These are phyloP conservation scores for Buathra laborator DNA, from an alignment of 2,888 invertebrate genomes.

Conservation along the genomic window DNA sequence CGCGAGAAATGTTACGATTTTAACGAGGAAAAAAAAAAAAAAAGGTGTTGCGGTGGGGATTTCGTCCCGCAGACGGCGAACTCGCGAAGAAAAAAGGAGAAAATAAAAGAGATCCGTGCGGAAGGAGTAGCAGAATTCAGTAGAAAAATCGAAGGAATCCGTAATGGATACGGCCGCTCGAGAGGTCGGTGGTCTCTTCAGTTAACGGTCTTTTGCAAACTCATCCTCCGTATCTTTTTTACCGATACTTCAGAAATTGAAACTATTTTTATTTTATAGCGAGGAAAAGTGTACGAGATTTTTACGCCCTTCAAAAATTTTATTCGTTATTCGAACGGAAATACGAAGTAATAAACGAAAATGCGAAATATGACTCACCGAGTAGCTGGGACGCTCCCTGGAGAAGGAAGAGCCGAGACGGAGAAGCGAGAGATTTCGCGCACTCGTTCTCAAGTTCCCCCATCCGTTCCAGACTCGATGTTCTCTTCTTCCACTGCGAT, in stretches of 20 bases:
- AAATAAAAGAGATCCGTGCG: background rate
- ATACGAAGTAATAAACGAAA: conserved; percentile 37
- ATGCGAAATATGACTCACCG: conserved; percentile 75
- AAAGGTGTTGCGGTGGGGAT: background rate
- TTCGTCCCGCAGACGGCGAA: background rate
- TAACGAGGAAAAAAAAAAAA: conserved; percentile 8
- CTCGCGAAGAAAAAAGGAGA: background rate
- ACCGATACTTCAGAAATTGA: background rate
- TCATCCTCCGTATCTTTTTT: background rate
- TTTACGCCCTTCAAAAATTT: background rate
- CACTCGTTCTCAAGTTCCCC: conserved; percentile 78
- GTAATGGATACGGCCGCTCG: background rate
- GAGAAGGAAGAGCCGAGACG: conserved; percentile 73
- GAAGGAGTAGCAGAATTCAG: background rate
- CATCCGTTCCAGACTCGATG: conserved; percentile 81
- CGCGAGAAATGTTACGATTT: background rate
- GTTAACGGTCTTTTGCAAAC: too few species aligned
- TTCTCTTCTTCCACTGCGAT: conserved; percentile 74
- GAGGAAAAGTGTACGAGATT: background rate
- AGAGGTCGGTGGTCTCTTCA: too few species aligned
- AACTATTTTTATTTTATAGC: too few species aligned
- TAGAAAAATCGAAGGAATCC: background rate
- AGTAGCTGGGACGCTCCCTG: conserved; percentile 73
- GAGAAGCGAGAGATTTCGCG: conserved; percentile 78
- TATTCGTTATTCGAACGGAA: background rate